Evolutionary conservation across 30 jellyfish, hydroid and myxozoan genomes (phyloP).

Genomic region (Turritopsis dohrnii): DNA sequence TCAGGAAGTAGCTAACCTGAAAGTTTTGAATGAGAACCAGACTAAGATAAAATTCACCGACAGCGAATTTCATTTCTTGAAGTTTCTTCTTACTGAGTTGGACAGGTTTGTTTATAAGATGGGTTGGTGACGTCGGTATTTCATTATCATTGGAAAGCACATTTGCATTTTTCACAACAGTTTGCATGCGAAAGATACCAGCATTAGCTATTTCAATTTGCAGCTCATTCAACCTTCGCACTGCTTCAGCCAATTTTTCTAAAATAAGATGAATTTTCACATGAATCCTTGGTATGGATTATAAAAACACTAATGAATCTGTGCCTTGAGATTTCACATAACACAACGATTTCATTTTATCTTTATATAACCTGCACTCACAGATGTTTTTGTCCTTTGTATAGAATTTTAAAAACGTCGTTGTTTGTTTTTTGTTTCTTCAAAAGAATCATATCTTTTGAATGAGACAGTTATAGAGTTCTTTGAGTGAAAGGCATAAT

Average conservation of each 20-base stretch:
- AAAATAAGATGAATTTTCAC: too few species aligned
- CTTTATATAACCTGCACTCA: too few species aligned
- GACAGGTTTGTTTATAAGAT: background rate
- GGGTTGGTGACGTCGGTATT: background rate
- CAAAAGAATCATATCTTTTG: too few species aligned
- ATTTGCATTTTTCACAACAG: background rate
- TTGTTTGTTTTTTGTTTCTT: too few species aligned
- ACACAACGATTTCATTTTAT: too few species aligned
- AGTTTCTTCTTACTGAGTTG: background rate
- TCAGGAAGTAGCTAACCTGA: conserved; percentile 41
- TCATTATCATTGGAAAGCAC: background rate
- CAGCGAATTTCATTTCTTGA: conserved; percentile 77
- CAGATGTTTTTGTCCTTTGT: too few species aligned
- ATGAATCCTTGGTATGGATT: too few species aligned
- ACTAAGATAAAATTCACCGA: conserved; percentile 83
- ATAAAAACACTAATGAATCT: too few species aligned
- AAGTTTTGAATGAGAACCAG: conserved; percentile 73
- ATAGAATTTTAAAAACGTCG: too few species aligned
- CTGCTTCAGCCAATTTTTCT: conserved; percentile 94
- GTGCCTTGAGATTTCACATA: too few species aligned
- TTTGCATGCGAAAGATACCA: conserved; percentile 12
- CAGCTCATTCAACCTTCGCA: conserved; percentile 69
- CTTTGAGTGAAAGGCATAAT: too few species aligned
- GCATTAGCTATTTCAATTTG: conserved; percentile 49
- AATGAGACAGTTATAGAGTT: too few species aligned